A percentile compares a stretch with the other conserved stretches of the same genome.
These are phyloP conservation scores for Indicator maculatus DNA, from an alignment of 2,113 vertebrate species.

Conservation along the genomic window DNA sequence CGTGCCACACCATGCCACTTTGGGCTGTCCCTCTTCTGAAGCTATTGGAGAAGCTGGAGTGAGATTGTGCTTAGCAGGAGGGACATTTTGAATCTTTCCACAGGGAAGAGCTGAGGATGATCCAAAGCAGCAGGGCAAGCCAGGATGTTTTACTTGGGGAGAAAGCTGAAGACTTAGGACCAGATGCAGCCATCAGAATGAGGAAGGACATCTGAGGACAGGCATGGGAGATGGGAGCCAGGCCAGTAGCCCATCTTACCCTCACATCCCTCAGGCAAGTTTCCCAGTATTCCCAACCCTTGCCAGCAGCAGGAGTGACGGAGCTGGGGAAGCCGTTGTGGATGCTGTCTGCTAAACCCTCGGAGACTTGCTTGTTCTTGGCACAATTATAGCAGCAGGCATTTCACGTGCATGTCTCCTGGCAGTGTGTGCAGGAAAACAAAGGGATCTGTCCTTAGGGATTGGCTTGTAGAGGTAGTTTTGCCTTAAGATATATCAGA, in stretches of 20 bases:
- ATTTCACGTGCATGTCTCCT: neutral
- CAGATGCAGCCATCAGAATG: neutral
- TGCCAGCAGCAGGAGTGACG: neutral
- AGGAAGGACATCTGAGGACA: neutral
- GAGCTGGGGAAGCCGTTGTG: rapidly evolving
- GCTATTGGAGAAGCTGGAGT: neutral
- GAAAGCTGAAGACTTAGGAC: neutral
- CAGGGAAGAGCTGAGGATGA: neutral
- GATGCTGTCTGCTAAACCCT: neutral
- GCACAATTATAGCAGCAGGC: neutral
- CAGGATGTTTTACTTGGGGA: neutral
- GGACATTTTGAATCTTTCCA: neutral
- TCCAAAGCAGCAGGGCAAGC: neutral
- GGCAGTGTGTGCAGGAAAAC: neutral
- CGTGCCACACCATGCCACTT: rapidly evolving
- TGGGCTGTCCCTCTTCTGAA: neutral
- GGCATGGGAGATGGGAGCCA: neutral
- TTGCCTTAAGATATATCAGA: neutral
- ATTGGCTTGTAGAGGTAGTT: neutral
- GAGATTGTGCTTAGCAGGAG: neutral
- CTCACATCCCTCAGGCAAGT: neutral
- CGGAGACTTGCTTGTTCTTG: neutral
- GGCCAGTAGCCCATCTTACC: neutral
- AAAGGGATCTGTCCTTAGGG: constrained; percentile 2
- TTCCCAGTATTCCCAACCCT: neutral